Base-by-base conservation (phyloP, 2,888 invertebrate species). In the Plebejus melissa region DNA sequence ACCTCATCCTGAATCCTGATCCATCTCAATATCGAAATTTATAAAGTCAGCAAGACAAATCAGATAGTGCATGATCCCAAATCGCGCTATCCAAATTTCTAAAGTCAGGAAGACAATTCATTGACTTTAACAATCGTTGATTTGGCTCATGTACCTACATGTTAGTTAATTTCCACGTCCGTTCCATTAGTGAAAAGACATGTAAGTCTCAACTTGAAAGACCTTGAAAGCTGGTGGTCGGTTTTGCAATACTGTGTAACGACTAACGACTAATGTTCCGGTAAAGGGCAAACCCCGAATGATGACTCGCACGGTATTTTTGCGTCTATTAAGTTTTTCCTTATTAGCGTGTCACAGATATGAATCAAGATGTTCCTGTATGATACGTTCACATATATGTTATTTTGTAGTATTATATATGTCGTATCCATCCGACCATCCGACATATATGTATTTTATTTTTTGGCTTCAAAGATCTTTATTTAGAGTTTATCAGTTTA, bases 241-340 rank as follows among this genome's bases (percentile, higher is more conserved):
- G 22, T 32, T 65, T 65, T 65, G 65, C 65, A 65, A 65, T 16
- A 65, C 2, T 5, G 32, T 65, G 65, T 32, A 16, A 65, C 60
- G n/a, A 32, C 32, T 32, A 36, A 65, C 60, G 22, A 28, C 65
- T 36, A 65, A 65, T 32, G 32, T 65, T 65, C 32, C 5, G 13
- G 65, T 65, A 65, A 65, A 65, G 65, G 65, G 65, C 65, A 36
- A 65, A 36, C 65, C 65, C 65, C 65, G 13, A 13, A 16, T 36
- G 65, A 65, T 65, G 65, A 65, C 65, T 65, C 13, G 32, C 13
- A 4, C 1, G 65, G 32, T 65, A 65, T 36, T 65, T 65, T 65
- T 65, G 7, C 32, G 32, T 16, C 65, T 36, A 65, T 32, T 13
- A 36, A 32, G 65, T 32, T 65, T 65, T 65, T 36, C 65, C 32